Percentiles rank a stretch among this genome's conserved stretches.
Conservation (phyloP, 2,113 vertebrate species). For the Otis tarda region DNA sequence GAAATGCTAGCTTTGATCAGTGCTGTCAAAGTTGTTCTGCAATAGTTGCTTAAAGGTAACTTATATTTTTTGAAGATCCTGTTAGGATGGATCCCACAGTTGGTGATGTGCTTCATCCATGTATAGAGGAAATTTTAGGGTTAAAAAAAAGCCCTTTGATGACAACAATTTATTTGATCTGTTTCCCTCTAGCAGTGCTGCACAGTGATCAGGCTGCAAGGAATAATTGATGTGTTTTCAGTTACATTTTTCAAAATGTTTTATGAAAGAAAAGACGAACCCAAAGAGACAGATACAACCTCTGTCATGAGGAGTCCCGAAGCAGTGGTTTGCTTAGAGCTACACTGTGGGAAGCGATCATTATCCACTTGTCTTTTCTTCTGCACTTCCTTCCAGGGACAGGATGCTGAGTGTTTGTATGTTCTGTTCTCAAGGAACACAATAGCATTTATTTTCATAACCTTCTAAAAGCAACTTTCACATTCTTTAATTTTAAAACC, state of each 20-base stretch:
- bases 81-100: not conserved
- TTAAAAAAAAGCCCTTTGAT: not conserved
- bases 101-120: not conserved
- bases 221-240: not conserved
- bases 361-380: not conserved
- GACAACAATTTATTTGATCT: not conserved
- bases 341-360: fast-evolving
- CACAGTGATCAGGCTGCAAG: not conserved
- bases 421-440: not conserved
- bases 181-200: not conserved
- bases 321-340: not conserved
- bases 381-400: not conserved
- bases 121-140: not conserved
- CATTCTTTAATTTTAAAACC: not conserved
- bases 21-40: not conserved
- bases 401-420: not conserved
- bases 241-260: not conserved
- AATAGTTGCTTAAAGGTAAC: not conserved
- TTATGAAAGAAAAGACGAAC: not conserved
- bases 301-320: not conserved
- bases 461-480: not conserved
- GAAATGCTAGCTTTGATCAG: not conserved
- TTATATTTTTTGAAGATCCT: not conserved
- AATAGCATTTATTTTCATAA: not conserved
- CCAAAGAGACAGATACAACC: not conserved